Conservation (phyloP, 1,140 invertebrate genomes). For the Cydia pomonella region DNA sequence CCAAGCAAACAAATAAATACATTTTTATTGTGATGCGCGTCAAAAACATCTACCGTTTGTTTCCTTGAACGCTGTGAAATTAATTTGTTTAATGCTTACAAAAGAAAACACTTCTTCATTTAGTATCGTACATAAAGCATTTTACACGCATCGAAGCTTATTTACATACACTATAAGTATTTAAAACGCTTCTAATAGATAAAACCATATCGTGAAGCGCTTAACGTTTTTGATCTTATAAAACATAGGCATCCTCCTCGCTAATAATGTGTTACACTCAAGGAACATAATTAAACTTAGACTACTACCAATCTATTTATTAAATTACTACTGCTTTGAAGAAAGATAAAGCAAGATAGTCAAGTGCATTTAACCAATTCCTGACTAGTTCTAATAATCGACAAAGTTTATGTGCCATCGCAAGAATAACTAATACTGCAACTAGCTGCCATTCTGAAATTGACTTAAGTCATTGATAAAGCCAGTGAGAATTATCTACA, state of each 20-base stretch:
- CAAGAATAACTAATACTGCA: slow-evolving; percentile 18
- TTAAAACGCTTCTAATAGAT: slow-evolving; percentile 15
- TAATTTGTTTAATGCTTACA: not conserved
- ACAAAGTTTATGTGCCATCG: slow-evolving; percentile 16
- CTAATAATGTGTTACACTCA: not conserved
- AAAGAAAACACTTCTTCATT: not conserved
- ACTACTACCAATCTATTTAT: not conserved
- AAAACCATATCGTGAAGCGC: not conserved
- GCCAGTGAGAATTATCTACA: slow-evolving; percentile 46
- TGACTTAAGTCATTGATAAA: slow-evolving; percentile 35
- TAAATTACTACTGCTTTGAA: not conserved
- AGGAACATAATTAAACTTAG: not conserved
- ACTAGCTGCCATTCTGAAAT: slow-evolving; percentile 41
- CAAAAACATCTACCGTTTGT: not conserved
- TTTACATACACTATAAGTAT: slow-evolving; percentile 7
- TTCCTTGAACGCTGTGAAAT: slow-evolving; percentile 1
- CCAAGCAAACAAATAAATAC: not conserved
- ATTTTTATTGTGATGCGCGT: not conserved
- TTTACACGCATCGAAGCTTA: slow-evolving; percentile 13
- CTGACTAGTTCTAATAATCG: not conserved
- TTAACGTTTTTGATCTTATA: slow-evolving; percentile 3
- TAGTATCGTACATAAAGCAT: slow-evolving; percentile 11
- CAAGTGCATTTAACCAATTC: slow-evolving; percentile 4
- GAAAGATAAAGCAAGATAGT: slow-evolving; percentile 22
- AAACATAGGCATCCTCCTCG: not conserved